phyloP scores from a whole-genome alignment of 35 echinoderm and acorn worm genomes.

The Stichopus chloronotus region DNA sequence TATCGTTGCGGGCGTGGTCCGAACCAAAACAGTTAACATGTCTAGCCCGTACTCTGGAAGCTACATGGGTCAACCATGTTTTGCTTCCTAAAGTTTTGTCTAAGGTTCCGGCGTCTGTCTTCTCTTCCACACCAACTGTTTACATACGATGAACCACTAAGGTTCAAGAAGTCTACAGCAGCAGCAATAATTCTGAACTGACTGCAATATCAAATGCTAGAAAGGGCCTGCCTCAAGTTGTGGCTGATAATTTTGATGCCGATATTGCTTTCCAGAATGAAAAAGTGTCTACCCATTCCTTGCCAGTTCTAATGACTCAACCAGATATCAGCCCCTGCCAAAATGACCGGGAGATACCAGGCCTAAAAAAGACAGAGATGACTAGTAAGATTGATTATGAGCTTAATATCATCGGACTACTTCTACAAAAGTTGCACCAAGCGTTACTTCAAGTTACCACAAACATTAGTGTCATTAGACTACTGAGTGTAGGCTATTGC shows the following conservation, averaged over 20 bases:
- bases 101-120: no score
- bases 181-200: conserved; percentile 11
- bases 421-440: no score
- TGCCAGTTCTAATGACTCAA: conserved; percentile 71
- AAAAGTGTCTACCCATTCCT: conserved; percentile 61
- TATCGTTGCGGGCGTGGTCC: background rate
- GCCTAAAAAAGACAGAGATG: conserved; percentile 66
- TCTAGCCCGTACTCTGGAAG: background rate
- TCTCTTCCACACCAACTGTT: no score
- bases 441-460: no score
- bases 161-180: conserved; percentile 52
- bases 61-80: conserved; percentile 4
- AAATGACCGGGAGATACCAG: conserved; percentile 14
- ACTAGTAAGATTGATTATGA: conserved; percentile 22
- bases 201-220: conserved; percentile 30
- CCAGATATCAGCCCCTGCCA: background rate
- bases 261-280: conserved; percentile 71
- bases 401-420: conserved; percentile 38
- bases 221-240: conserved; percentile 60
- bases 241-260: conserved; percentile 80
- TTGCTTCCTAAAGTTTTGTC: background rate
- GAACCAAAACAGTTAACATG: conserved; percentile 4
- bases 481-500: no score
- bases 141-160: conserved; percentile 66
- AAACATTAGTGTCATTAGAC: no score